These are phyloP conservation scores for Caenorhabditis auriculariae DNA, from an alignment of 2,888 invertebrate species.

Conservation along the genomic window DNA sequence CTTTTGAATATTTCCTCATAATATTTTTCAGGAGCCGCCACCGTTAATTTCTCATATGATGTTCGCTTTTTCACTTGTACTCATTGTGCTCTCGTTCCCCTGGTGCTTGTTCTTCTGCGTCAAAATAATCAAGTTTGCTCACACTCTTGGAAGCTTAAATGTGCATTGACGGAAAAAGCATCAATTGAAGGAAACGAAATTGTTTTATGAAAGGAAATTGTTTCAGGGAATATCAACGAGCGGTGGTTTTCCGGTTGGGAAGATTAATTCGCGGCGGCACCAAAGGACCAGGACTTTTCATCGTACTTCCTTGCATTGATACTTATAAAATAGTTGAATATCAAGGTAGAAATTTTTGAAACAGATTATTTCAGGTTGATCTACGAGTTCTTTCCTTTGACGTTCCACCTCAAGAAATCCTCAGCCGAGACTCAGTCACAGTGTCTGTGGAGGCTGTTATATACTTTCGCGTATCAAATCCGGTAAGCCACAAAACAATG, in stretches of 20 bases:
- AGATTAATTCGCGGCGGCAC: conserved; percentile 76
- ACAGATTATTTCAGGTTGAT: conserved; percentile 54
- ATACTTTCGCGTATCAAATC: conserved; percentile 44
- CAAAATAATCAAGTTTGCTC: conserved; percentile 55
- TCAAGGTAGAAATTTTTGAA: neutral
- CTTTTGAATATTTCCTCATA: neutral
- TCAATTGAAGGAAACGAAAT: neutral
- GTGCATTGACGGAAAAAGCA: too few species aligned
- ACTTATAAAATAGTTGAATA: conserved; percentile 69
- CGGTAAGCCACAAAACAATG: conserved; percentile 8
- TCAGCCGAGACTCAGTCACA: conserved; percentile 67
- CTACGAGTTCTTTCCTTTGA: conserved; percentile 80
- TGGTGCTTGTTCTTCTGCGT: conserved; percentile 61
- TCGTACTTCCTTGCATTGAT: conserved; percentile 90
- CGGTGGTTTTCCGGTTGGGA: conserved; percentile 84
- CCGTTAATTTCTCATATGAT: conserved; percentile 54
- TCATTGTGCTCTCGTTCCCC: conserved; percentile 57
- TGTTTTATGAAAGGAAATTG: neutral
- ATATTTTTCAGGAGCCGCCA: conserved; percentile 38
- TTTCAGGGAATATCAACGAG: conserved; percentile 72
- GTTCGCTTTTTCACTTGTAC: conserved; percentile 50
- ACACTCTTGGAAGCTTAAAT: neutral
- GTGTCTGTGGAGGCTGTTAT: conserved; percentile 66
- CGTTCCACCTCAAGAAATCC: conserved; percentile 85
- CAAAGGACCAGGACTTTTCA: conserved; percentile 82